These are phyloP conservation scores for Panthera uncia DNA, from an alignment of 2,113 vertebrate species.

Conservation along the genomic window DNA sequence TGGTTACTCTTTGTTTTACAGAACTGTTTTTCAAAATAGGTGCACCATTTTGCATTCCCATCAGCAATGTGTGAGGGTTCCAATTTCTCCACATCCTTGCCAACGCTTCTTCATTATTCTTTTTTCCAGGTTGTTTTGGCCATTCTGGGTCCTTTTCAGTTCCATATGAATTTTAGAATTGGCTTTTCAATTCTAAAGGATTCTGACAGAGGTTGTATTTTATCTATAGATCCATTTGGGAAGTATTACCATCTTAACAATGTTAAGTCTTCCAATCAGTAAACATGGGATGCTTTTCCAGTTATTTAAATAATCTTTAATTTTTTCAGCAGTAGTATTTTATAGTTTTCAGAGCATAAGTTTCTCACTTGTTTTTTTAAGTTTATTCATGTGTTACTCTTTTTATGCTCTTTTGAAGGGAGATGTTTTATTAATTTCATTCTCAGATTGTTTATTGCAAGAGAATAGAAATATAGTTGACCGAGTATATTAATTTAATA, in stretches of 20 bases:
- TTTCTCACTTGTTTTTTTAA: background rate
- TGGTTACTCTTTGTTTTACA: no score
- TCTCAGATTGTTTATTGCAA: background rate
- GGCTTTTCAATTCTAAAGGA: background rate
- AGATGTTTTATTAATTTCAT: background rate
- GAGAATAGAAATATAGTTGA: background rate
- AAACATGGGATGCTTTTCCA: background rate
- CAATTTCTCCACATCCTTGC: no score
- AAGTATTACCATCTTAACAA: background rate
- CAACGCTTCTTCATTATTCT: background rate
- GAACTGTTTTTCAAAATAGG: no score
- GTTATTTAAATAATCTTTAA: slow-evolving; percentile 2
- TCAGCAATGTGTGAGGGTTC: no score
- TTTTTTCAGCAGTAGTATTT: background rate
- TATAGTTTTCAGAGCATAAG: background rate
- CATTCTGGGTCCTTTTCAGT: background rate
- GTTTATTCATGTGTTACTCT: background rate
- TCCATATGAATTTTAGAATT: background rate
- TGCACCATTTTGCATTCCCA: no score
- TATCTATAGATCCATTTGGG: background rate
- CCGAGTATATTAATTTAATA: background rate
- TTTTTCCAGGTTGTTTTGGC: background rate
- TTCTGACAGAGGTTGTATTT: background rate
- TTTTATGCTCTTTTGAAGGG: background rate
- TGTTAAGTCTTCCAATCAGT: background rate